phyloP scores from a whole-genome alignment of 2,888 invertebrate genomes.

The Nymphalis urticae region DNA sequence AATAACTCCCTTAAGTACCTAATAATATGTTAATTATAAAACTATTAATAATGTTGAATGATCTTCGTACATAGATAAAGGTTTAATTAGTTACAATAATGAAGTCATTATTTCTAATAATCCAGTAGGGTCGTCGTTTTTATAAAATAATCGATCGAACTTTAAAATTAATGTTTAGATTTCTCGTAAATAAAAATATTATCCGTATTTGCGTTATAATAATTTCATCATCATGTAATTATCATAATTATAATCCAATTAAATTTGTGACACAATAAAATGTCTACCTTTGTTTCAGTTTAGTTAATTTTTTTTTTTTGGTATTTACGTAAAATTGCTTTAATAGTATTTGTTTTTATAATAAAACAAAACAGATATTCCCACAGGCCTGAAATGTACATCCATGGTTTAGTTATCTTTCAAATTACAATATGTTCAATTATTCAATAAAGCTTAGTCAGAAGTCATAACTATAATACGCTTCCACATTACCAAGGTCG shows the following conservation, averaged over 20 bases:
- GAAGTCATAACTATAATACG: slow-evolving; percentile 23
- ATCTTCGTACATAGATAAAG: not conserved
- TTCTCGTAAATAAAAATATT: no score
- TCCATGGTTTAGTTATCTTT: slow-evolving; percentile 20
- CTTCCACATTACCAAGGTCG: slow-evolving; percentile 30
- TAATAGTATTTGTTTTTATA: not conserved
- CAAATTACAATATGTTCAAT: slow-evolving; percentile 15
- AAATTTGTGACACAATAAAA: no score
- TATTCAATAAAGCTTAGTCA: slow-evolving; percentile 26
- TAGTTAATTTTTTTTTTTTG: no score
- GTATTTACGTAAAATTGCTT: not conserved
- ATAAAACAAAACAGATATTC: not conserved
- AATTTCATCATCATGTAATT: no score
- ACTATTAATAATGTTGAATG: not conserved
- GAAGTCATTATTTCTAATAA: not conserved
- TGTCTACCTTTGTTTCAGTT: no score
- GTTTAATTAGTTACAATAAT: not conserved
- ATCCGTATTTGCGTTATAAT: no score
- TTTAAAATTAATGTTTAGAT: no score
- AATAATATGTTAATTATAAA: not conserved
- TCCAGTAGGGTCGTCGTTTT: not conserved
- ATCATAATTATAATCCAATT: no score
- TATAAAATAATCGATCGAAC: not conserved
- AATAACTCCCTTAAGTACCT: not conserved
- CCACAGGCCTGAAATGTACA: not conserved